phyloP scores from a whole-genome alignment of 2,113 vertebrate genomes.

The Sturnus vulgaris region DNA sequence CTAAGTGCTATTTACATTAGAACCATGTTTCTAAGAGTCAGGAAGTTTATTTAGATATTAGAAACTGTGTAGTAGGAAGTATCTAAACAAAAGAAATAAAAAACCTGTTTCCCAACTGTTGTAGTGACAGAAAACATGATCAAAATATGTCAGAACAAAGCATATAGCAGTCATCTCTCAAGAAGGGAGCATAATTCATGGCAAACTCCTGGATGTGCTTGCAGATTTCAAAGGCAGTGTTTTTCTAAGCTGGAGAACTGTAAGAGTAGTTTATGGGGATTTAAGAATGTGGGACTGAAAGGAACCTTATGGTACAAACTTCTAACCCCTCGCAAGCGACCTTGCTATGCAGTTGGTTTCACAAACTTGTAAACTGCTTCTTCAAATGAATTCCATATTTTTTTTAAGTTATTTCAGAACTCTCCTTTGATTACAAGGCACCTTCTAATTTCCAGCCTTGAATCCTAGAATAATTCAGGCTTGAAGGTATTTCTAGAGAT shows the following conservation, averaged over 20 bases:
- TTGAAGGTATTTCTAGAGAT: neutral
- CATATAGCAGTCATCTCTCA: neutral
- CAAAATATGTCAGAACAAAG: conserved; percentile 23
- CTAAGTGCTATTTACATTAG: neutral
- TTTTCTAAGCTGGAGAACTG: neutral
- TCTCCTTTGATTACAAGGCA: neutral
- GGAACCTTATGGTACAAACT: neutral
- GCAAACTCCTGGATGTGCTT: neutral
- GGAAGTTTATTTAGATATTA: neutral
- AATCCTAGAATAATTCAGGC: neutral
- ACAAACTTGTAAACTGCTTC: neutral
- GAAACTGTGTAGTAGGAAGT: neutral
- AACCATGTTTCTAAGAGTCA: neutral
- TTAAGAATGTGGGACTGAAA: neutral
- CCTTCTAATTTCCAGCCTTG: neutral
- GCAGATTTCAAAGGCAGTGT: neutral
- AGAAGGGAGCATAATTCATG: neutral
- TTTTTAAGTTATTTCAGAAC: neutral
- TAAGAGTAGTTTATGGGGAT: neutral
- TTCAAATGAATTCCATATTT: neutral
- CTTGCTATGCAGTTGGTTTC: fast-evolving
- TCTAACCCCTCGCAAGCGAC: neutral
- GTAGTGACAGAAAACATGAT: neutral
- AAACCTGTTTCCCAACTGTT: neutral
- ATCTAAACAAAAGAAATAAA: neutral